Evolutionary conservation across 2,113 vertebrate species (phyloP), one percentile per base, ranked within the genome.

Genomic region (Columbina picui): DNA sequence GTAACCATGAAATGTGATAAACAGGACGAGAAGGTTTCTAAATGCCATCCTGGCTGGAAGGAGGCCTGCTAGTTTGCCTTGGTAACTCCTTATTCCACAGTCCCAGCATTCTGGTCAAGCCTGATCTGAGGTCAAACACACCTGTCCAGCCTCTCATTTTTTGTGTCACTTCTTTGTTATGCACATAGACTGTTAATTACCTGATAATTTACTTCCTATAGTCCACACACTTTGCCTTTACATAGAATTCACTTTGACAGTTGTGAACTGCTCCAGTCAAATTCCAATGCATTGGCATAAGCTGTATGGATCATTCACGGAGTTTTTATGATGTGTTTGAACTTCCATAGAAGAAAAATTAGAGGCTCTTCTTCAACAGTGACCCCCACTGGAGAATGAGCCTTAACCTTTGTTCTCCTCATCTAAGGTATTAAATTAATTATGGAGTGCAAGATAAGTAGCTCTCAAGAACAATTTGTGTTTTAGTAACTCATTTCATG

Each of bases 371-470:
- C 84, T 88, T 90, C 83, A 96, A 43, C 39, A 93, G 63, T 92
- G 89, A 94, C 91, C 90, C 41, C 41, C 80, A 68, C 43, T 91
- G 71, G 64, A 93, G 65, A 93, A 49, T 56, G 78, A 96, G 73
- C 22, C 74, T 94, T 93, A 89, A 95, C 86, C 89, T 92, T 96
- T 93, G 84, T 84, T 87, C 92, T 91, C 57, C 34, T 95, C 64
- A 91, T 91, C 94, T 69, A 94, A 84, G 76, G 77, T 81, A 92
- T 93, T 97, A 93, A 94, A 95, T 94, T 96, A 94, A 97, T 97
- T 95, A 94, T 38, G 45, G 88, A 90, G 85, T 95, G 84, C 67
- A 90, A 97, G 90, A 88, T 93, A 96, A 96, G 85, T 83, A 94
- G 83, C 69, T 95, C 94, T 96, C 88, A 95, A 91, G 90, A 96